Percentiles rank a stretch among this genome's conserved stretches.
Evolutionary conservation across 1,140 invertebrate species (phyloP).

Genomic region (Triops longicaudatus): DNA sequence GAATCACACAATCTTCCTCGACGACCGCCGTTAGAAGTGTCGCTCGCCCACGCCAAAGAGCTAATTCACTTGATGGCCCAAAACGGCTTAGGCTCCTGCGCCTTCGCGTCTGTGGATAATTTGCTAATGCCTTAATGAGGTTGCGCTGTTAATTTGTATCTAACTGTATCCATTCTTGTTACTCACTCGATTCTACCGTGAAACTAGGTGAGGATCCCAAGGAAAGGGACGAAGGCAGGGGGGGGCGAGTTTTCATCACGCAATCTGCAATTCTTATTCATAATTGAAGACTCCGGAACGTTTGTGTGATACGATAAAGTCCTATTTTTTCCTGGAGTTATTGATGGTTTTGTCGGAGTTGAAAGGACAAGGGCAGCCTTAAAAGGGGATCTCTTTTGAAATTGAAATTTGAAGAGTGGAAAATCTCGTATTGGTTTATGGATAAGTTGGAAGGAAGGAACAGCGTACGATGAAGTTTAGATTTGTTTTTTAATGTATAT

Average conservation of each 20-base stretch:
- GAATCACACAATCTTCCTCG: constrained; percentile 81
- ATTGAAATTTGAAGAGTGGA: background rate
- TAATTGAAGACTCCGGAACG: background rate
- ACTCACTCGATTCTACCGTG: background rate
- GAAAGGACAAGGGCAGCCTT: background rate
- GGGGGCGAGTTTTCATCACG: background rate
- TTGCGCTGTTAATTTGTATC: constrained; percentile 12
- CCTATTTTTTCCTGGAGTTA: background rate
- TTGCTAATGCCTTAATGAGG: constrained; percentile 26
- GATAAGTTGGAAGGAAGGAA: no score
- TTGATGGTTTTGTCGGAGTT: background rate
- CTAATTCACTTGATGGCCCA: constrained; percentile 81
- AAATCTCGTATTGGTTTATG: background rate
- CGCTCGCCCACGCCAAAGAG: constrained; percentile 77
- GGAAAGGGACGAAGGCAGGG: background rate
- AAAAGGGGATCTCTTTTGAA: background rate
- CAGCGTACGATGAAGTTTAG: background rate
- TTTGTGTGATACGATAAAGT: background rate
- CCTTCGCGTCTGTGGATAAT: constrained; percentile 69
- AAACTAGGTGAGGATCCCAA: background rate
- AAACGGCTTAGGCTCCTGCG: constrained; percentile 81
- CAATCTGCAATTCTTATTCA: background rate
- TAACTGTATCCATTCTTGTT: background rate
- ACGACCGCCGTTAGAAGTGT: constrained; percentile 82
- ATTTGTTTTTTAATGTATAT: constrained; percentile 3